A percentile compares a stretch with the other conserved stretches of the same genome.
Conservation (phyloP, 2,797 vertebrate genomes). For the Octomys mimax region DNA sequence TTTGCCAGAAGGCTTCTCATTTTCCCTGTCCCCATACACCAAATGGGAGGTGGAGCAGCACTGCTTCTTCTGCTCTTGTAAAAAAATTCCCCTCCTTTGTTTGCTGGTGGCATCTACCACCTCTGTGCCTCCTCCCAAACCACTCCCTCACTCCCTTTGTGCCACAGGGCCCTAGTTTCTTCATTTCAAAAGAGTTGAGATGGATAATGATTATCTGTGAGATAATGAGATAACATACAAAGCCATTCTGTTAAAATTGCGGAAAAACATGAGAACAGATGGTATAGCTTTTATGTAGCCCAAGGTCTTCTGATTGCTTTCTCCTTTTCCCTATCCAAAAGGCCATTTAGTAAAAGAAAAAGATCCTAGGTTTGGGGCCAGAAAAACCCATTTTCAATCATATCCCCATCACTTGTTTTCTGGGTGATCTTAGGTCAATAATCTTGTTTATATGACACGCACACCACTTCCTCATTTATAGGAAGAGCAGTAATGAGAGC, state of each 20-base stretch:
- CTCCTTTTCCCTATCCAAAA: constrained; percentile 33
- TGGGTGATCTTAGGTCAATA: constrained; percentile 38
- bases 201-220: constrained; percentile 44
- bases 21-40: not conserved
- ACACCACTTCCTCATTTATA: constrained; percentile 26
- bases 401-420: constrained; percentile 16
- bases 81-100: not conserved
- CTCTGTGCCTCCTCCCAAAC: not conserved
- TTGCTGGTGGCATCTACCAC: not conserved
- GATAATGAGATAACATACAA: constrained; percentile 59
- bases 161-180: not conserved
- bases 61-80: not conserved
- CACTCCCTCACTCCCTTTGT: not conserved
- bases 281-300: constrained; percentile 23
- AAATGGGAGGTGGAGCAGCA: not conserved
- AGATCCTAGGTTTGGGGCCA: not conserved
- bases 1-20: constrained; percentile 6
- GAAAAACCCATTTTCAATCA: not conserved
- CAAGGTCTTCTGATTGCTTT: constrained; percentile 25
- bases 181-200: constrained; percentile 53
- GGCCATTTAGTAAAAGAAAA: not conserved
- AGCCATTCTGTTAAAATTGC: constrained; percentile 44
- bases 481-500: constrained; percentile 29
- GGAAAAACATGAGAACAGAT: constrained; percentile 65
- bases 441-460: constrained; percentile 40